A percentile compares a stretch with the other conserved stretches of the same genome.
Conservation (phyloP, 2,888 invertebrate species). For the Balanococcus diminutus region DNA sequence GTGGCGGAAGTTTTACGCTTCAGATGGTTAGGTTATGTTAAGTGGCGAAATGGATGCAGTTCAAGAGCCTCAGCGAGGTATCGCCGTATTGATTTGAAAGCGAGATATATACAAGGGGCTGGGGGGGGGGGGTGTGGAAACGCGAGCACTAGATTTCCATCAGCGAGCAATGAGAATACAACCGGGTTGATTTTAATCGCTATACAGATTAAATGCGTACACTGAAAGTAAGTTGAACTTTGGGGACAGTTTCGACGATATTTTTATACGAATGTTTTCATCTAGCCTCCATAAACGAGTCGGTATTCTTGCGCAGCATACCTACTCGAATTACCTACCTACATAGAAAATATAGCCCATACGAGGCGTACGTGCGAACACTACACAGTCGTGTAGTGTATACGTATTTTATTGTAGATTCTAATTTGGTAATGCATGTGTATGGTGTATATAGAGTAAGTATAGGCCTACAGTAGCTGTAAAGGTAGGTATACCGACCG, state of each 20-base stretch:
- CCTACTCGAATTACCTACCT: too few species aligned
- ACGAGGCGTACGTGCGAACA: too few species aligned
- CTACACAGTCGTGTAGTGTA: neutral
- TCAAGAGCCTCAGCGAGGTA: neutral
- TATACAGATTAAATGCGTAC: too few species aligned
- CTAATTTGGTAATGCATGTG: neutral
- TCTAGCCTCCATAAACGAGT: too few species aligned
- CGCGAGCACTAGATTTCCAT: neutral
- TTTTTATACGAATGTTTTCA: too few species aligned
- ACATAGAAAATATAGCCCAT: too few species aligned
- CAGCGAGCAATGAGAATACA: neutral
- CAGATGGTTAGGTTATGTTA: slow-evolving; percentile 24
- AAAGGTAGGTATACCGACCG: too few species aligned
- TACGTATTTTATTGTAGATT: neutral
- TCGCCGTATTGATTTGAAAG: slow-evolving; percentile 5
- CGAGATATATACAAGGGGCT: neutral
- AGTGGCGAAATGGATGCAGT: slow-evolving; percentile 30
- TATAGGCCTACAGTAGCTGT: too few species aligned
- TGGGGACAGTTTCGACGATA: too few species aligned
- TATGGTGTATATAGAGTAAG: neutral
- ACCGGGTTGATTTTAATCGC: neutral
- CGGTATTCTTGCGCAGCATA: too few species aligned
- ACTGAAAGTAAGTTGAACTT: too few species aligned
- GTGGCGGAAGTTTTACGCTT: slow-evolving; percentile 34
- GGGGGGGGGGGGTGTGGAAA: neutral